Base-by-base conservation (phyloP, 2,113 vertebrate species). In the Hippocampus zosterae region DNA sequence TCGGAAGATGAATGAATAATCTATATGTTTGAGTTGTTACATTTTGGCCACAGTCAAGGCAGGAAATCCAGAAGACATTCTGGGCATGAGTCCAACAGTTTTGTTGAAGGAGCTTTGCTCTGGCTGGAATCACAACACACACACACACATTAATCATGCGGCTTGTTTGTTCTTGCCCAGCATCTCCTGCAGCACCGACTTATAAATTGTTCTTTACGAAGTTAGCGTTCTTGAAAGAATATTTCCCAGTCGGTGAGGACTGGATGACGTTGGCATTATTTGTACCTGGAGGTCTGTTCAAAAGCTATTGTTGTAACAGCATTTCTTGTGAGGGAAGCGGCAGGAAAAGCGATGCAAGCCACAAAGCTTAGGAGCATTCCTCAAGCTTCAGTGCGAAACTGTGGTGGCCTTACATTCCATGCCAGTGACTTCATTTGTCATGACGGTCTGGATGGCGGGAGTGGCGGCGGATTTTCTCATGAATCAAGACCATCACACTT, bases 381-480 rank as follows among this genome's bases (percentile, higher is more conserved):
- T 46, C 1, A 23, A 15, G 66, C 59, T 67, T 15, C 16, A 65
- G 19, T 21, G 53, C 18, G 29, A 19, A 25, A 25, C 41, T 33
- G 64, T 68, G 67, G 42, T 60, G 19, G 42, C 40, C 33, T 55
- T 42, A 74, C 63, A 67, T 71, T 69, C 76, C 70, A 68, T 16
- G 50, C 27, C 42, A 67, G 25, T 78, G 57, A 69, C 63, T 70
- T 7, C 2, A 29, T 80, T 61, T 41, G 70, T 71, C 66, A 72
- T 66, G 56, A 80, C 65, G 76, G 64, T 70, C 67, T 18, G 48
- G 18, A 74, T 50, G 71, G 83, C 72, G 78, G 62, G 84, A 79
- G 77, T 82, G 68, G 81, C 85, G 79, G 83, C 73, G 79, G 77
- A 85, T 79, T 91, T 90, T 50, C 88, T 86, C 87, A 90, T 85